Conservation (phyloP, 2,113 vertebrate genomes). For the Onychorhynchus coronatus region DNA sequence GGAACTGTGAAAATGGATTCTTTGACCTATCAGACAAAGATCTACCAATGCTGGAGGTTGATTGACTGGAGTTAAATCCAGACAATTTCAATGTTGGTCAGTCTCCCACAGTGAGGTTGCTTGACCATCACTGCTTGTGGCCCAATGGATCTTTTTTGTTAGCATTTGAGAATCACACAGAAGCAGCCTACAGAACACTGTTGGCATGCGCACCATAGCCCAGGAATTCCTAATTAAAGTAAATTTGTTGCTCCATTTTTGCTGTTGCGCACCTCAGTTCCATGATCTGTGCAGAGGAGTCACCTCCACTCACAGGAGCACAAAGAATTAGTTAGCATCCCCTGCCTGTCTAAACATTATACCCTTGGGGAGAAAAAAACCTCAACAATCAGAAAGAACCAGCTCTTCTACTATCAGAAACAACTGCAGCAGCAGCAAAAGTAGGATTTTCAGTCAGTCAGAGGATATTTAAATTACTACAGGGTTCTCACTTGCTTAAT, state of each 20-base stretch:
- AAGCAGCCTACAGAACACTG: background rate
- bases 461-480: background rate
- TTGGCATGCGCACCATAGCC: background rate
- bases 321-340: background rate
- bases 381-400: background rate
- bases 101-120: background rate
- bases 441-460: background rate
- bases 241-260: background rate
- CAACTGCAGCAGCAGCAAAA: background rate
- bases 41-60: background rate
- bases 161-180: background rate
- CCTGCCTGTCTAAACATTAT: background rate
- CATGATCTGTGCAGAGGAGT: background rate
- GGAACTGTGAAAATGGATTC: background rate
- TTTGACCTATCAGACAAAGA: background rate
- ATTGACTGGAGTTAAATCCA: background rate
- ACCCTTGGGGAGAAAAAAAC: background rate
- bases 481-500: background rate
- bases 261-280: background rate
- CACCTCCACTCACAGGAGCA: background rate
- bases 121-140: background rate
- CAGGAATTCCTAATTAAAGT: background rate
- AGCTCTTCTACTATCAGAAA: background rate
- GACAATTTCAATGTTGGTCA: background rate
- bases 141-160: background rate